phyloP scores from a whole-genome alignment of 2,113 vertebrate genomes.

The Porphyrio hochstetteri region DNA sequence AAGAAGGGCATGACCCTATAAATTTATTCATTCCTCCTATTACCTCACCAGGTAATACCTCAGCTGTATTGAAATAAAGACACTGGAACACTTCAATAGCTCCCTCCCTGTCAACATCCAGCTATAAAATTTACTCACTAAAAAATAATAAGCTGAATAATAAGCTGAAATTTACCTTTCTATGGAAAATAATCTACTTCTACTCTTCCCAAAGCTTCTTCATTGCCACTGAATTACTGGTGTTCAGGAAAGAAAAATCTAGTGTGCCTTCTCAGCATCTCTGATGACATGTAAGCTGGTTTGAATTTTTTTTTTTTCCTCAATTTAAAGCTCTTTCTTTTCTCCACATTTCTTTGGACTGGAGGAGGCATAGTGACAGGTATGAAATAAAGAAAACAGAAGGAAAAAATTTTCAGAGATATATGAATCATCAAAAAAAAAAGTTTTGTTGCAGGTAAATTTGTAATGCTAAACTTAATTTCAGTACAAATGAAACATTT shows the following conservation, averaged over 20 bases:
- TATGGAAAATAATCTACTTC: background rate
- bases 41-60: background rate
- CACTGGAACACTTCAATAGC: background rate
- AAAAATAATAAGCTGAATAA: background rate
- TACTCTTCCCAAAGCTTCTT: background rate
- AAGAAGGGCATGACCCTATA: background rate
- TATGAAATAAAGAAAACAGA: background rate
- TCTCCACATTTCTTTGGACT: background rate
- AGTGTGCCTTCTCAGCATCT: background rate
- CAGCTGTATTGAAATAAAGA: background rate
- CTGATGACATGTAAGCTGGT: background rate
- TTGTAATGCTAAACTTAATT: background rate
- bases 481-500: background rate
- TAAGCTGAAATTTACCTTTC: background rate
- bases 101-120: background rate
- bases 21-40: background rate
- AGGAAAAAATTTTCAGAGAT: background rate
- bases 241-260: background rate
- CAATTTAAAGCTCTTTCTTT: background rate
- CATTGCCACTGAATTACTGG: background rate
- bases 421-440: background rate
- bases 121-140: background rate
- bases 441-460: background rate
- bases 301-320: background rate
- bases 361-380: background rate